phyloP scores from a whole-genome alignment of 2,888 invertebrate genomes.

The Tipula vernalis region DNA sequence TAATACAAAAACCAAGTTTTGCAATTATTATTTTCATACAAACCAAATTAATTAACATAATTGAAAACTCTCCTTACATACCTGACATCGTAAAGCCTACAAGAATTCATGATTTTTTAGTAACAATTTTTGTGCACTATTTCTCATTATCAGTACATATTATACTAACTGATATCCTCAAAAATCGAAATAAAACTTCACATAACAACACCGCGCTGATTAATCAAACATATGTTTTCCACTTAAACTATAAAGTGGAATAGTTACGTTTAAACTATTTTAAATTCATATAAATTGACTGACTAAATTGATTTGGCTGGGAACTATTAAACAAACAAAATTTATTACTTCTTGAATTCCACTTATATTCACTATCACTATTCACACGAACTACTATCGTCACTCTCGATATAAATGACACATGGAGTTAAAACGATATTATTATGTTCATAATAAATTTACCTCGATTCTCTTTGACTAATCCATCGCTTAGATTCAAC shows the following conservation, averaged over 20 bases:
- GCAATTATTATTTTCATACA: too few relatives aligned
- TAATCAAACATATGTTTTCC: background rate
- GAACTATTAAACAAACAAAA: background rate
- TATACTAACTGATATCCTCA: too few relatives aligned
- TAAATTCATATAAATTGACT: background rate
- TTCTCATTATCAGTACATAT: background rate
- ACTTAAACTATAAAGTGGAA: background rate
- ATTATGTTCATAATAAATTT: background rate
- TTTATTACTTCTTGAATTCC: background rate
- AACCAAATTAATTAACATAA: too few relatives aligned
- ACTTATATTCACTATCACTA: background rate
- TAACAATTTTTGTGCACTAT: background rate
- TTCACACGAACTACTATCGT: background rate
- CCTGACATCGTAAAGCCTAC: background rate
- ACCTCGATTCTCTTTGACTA: background rate
- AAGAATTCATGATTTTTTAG: background rate
- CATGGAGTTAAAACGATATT: background rate
- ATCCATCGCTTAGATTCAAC: conserved; percentile 4
- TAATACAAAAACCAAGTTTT: too few relatives aligned
- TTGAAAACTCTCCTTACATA: too few relatives aligned
- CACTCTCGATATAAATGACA: background rate
- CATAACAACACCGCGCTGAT: background rate
- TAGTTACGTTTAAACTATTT: background rate
- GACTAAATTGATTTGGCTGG: background rate
- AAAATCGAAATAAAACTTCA: background rate